Conservation (phyloP, 2,113 vertebrate genomes). For the Corapipo altera region DNA sequence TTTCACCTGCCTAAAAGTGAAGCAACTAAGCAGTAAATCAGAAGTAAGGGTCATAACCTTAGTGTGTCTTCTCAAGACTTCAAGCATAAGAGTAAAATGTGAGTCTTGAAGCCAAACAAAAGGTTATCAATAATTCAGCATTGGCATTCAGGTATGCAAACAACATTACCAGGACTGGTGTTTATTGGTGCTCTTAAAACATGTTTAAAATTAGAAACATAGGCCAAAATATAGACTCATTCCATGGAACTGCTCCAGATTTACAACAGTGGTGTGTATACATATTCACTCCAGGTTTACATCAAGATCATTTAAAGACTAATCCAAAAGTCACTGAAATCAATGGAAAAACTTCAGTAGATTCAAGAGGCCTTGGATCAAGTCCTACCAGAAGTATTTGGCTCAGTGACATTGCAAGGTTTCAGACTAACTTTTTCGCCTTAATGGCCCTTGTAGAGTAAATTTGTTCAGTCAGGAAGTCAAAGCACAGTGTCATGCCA, state of each 20-base stretch:
- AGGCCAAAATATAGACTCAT: constrained; percentile 21
- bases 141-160: background rate
- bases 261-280: background rate
- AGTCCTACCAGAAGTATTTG: constrained; percentile 45
- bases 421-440: background rate
- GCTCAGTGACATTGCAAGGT: background rate
- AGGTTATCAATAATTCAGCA: background rate
- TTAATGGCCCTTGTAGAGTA: constrained; percentile 6
- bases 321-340: constrained; percentile 35
- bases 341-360: constrained; percentile 24
- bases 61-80: background rate
- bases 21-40: background rate
- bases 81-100: background rate
- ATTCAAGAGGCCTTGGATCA: constrained; percentile 34
- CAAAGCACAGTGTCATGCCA: constrained; percentile 20
- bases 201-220: constrained; percentile 48
- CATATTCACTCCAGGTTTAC: constrained; percentile 26
- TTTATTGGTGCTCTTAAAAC: constrained; percentile 42
- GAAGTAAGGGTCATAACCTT: background rate
- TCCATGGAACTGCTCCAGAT: constrained; percentile 29
- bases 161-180: background rate
- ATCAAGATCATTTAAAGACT: constrained; percentile 20
- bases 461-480: constrained; percentile 41
- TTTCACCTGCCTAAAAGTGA: constrained; percentile 25
- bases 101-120: background rate